phyloP scores from a whole-genome alignment of 2,797 vertebrate species.

The Tapirus indicus region DNA sequence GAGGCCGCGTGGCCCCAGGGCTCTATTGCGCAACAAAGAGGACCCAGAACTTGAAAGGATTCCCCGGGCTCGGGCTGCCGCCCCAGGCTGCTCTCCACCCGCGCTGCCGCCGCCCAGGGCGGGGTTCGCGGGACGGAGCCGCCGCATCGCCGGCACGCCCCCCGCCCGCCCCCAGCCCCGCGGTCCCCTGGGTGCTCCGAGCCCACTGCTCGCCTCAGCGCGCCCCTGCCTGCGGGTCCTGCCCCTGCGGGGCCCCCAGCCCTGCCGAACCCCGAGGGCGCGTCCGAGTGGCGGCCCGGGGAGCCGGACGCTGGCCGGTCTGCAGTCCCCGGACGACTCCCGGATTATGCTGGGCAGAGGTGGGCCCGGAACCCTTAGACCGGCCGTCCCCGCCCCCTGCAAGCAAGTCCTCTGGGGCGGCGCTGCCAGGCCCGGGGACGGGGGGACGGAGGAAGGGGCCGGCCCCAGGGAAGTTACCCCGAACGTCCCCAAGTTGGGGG shows the following conservation, averaged over 20 bases:
- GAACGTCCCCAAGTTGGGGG: conserved; percentile 36
- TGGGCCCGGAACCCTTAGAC: background rate
- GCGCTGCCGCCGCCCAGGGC: background rate
- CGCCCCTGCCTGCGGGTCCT: background rate
- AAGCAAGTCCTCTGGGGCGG: background rate
- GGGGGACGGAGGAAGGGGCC: background rate
- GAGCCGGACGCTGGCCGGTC: background rate
- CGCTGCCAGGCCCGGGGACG: background rate
- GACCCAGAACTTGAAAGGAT: conserved; percentile 80
- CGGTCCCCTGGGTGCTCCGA: background rate
- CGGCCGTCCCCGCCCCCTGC: background rate
- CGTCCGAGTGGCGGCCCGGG: background rate
- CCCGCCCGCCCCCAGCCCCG: background rate
- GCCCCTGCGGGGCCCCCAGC: background rate
- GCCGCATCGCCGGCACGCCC: background rate
- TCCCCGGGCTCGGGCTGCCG: conserved; percentile 43
- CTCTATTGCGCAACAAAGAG: conserved; percentile 78
- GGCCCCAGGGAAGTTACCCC: conserved; percentile 58
- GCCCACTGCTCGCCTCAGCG: background rate
- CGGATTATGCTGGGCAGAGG: background rate
- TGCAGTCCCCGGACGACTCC: background rate
- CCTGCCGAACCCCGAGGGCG: conserved; percentile 19
- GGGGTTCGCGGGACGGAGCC: background rate
- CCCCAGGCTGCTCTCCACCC: background rate
- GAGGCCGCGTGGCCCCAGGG: conserved; percentile 47